phyloP scores from a whole-genome alignment of 2,888 invertebrate genomes.

The Sceliomorpha sp. region DNA sequence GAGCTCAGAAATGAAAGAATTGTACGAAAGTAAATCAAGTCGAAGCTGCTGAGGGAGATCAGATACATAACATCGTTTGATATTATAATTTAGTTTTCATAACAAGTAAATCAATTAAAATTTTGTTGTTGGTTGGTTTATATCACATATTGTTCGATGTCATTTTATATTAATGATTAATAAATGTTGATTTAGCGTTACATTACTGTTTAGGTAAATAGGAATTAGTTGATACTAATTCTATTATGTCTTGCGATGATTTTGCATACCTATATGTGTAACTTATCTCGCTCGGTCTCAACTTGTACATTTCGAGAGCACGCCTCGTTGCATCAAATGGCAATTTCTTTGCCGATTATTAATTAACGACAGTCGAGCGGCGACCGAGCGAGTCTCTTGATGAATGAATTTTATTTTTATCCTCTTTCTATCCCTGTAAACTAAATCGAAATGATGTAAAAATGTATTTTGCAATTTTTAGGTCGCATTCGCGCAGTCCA shows the following conservation, averaged over 20 bases:
- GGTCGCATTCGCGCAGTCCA: conserved; percentile 77
- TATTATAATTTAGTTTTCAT: conserved; percentile 61
- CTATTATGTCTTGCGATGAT: conserved; percentile 80
- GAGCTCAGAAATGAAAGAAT: no score
- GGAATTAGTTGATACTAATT: conserved; percentile 73
- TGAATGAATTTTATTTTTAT: conserved; percentile 10
- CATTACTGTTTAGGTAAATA: conserved; percentile 71
- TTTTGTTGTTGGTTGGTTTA: conserved; percentile 68
- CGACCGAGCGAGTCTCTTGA: conserved; percentile 14
- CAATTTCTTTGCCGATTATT: background rate
- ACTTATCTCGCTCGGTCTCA: conserved; percentile 54
- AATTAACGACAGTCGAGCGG: no score
- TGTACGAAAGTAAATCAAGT: no score
- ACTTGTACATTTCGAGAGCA: conserved; percentile 32
- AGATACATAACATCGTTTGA: conserved; percentile 59
- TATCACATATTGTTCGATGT: conserved; percentile 71
- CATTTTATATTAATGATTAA: conserved; percentile 72
- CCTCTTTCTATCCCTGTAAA: conserved; percentile 4
- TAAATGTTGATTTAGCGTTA: conserved; percentile 72
- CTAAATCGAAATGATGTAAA: conserved; percentile 34
- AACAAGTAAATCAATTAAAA: conserved; percentile 63
- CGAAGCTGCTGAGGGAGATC: no score
- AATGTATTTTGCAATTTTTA: conserved; percentile 66
- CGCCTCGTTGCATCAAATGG: background rate
- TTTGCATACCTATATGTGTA: conserved; percentile 68